Base-by-base conservation (phyloP, 2,888 invertebrate species). In the Conus canariensis region DNA sequence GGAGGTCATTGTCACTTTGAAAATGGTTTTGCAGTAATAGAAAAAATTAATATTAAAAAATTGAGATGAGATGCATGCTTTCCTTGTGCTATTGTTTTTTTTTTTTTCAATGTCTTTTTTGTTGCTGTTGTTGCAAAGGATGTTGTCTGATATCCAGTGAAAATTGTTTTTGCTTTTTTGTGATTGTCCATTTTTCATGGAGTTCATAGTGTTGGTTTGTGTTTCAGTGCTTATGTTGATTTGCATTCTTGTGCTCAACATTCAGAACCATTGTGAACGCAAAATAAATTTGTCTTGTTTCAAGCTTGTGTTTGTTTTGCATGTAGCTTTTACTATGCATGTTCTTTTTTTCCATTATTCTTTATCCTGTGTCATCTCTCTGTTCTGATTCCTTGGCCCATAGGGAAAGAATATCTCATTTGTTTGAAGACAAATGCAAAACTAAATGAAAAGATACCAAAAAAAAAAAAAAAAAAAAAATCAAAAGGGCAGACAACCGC, bases 321-420 rank as follows among this genome's bases (percentile, higher is more conserved):
- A 86, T 86, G 86, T 45, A 86, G 86, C 64, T 86, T 83, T 83
- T 10, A 19, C n/a, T 59, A 60, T 85, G n/a, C 60, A 85, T n/a
- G 10, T 8, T 30, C 45, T 30, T 77, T 77, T 30, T 25, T 25
- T 45, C 8, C 9, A 12, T 16, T 25, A 16, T 77, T 30, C 30
- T 45, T 25, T 82, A 14, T 25, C 30, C 45, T 82, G 9, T 82
- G 16, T 82, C 82, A 10, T 16, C 30, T 30, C 82, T 25, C 30
- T 45, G 30, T 16, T 82, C 30, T 82, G 30, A 82, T 45, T 45
- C 10, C 82, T 14, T 45, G 22, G 5, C n/a, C 25, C 19, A 6
- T 10, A 6, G n/a, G 25, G 10, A 16, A 3, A 77, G 77, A n/a
- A 25, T 45, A 16, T 82, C 30, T 14, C 30, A 82, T 30, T 25